Conservation (phyloP, 2,888 invertebrate species). For the Diplolepis rosae region DNA sequence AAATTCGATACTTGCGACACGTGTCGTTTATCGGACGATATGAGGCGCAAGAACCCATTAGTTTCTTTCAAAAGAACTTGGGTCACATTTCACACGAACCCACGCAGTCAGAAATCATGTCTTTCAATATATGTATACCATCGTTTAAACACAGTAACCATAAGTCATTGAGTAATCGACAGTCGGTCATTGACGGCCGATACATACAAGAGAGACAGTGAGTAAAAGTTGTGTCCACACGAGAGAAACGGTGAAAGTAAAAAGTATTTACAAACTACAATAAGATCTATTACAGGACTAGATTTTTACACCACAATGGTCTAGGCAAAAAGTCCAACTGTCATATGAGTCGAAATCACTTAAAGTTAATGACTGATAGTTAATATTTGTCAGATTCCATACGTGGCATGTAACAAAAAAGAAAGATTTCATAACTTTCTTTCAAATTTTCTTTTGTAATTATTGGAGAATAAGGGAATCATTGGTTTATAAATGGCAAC, state of each 20-base stretch:
- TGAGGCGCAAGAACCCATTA: slow-evolving; percentile 8
- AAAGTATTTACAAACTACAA: no score
- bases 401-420: no score
- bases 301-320: no score
- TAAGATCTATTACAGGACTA: no score
- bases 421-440: no score
- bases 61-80: slow-evolving; percentile 25
- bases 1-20: slow-evolving; percentile 24
- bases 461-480: no score
- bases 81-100: slow-evolving; percentile 40
- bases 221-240: background rate
- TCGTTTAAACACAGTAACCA: slow-evolving; percentile 49
- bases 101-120: slow-evolving; percentile 50
- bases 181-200: slow-evolving; percentile 51
- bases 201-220: background rate
- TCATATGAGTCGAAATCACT: no score
- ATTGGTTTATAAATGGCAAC: no score
- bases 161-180: slow-evolving; percentile 58
- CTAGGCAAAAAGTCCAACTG: no score
- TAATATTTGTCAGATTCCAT: no score
- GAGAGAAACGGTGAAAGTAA: background rate
- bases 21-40: slow-evolving; percentile 7
- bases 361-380: no score
- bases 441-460: no score
- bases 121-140: slow-evolving; percentile 50